Evolutionary conservation across 2,113 vertebrate genomes (phyloP), one percentile per base, ranked within the genome.

Genomic region (Hippocampus mohnikei): DNA sequence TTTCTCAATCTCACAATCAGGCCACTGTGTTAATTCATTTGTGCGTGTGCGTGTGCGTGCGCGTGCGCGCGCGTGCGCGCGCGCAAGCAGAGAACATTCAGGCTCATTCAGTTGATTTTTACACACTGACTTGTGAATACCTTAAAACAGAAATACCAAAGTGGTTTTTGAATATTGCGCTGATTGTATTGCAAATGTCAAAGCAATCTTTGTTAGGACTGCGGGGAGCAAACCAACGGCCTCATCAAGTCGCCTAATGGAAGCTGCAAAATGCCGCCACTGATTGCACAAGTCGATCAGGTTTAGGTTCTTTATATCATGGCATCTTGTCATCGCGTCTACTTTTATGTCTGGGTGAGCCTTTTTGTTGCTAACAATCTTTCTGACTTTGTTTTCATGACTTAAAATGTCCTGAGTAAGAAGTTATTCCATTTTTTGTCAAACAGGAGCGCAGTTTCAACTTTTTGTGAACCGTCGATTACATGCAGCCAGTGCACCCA

Each of bases 161-260:
- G 27, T 67, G 65, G 67, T 62, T 11, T 60, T 70, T 72, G 71
- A 70, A 42, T 52, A 55, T 61, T 65, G 77, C 70, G 79, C 72
- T 77, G 80, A 55, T 61, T 65, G 75, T 71, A 77, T 71, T 76
- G 80, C 62, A 86, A 87, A 86, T 84, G 75, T 87, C 85, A 82
- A 50, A 73, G 72, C 65, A 81, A 82, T 87, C 67, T 88, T 72
- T 40, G 66, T 75, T 74, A 69, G 52, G 13, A 9, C 70, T 71
- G 53, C 67, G 1, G 42, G 69, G 23, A 13, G 3, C 11, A 58
- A 58, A 41, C 40, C 27, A 52, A 46, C 64, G 64, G 70, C 62
- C 71, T 37, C 33, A 42, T 27, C 29, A 18, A 23, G 23, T 44
- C 13, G 12, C 42, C 13, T 13, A 58, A 58, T 70, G 67, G 58